Evolutionary conservation across 1,140 invertebrate genomes (phyloP).

Genomic region (Gonioctena quinquepunctata): DNA sequence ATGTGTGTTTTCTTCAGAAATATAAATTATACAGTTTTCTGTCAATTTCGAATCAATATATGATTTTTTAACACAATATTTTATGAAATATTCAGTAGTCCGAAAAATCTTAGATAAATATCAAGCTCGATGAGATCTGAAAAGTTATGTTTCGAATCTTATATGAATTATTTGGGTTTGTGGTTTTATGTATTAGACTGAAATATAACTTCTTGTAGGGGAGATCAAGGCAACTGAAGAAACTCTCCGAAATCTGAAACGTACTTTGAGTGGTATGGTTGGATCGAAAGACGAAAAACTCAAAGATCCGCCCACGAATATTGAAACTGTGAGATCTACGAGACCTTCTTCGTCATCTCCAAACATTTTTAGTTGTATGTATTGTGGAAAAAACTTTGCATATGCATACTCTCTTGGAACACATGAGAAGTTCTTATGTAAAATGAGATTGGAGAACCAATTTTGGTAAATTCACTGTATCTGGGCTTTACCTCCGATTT

Average conservation of each 20-base stretch:
- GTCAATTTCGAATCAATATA: too few species aligned
- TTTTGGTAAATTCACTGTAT: too few species aligned
- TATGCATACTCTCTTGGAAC: neutral
- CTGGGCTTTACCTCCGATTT: too few species aligned
- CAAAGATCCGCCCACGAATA: neutral
- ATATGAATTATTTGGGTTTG: too few species aligned
- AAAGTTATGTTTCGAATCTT: too few species aligned
- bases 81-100: too few species aligned
- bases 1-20: too few species aligned
- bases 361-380: neutral
- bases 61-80: too few species aligned
- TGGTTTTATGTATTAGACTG: too few species aligned
- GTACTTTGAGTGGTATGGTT: neutral
- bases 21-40: too few species aligned
- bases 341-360: neutral
- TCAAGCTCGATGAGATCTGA: too few species aligned
- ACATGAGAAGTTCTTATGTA: slow-evolving; percentile 8
- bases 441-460: neutral
- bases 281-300: neutral
- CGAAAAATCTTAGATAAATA: too few species aligned
- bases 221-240: neutral
- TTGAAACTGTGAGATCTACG: neutral
- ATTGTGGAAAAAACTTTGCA: neutral
- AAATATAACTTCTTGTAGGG: neutral
- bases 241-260: neutral